Percentiles rank a stretch among this genome's conserved stretches.
These are phyloP conservation scores for Hydractinia echinata DNA, from an alignment of 30 jellyfish, hydroid and myxozoan species.

Conservation along the genomic window DNA sequence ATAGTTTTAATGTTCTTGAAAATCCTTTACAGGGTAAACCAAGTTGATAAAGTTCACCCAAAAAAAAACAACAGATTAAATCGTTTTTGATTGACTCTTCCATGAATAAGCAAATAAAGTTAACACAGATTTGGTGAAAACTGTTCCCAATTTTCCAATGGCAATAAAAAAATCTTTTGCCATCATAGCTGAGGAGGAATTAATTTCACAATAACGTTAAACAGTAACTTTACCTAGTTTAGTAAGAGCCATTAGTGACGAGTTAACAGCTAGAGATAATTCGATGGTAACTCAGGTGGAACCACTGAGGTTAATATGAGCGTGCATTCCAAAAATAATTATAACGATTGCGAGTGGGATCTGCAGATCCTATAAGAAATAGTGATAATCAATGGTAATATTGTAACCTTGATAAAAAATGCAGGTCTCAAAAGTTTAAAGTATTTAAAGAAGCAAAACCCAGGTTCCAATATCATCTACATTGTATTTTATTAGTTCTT, in stretches of 20 bases:
- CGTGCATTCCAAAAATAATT: constrained; percentile 92
- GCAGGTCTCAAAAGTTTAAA: neutral
- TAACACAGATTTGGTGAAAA: too few relatives aligned
- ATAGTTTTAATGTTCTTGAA: too few relatives aligned
- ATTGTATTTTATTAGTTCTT: too few relatives aligned
- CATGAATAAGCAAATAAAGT: too few relatives aligned
- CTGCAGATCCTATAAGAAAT: constrained; percentile 67
- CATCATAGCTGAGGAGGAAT: neutral
- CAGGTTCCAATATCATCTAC: too few relatives aligned
- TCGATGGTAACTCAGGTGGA: constrained; percentile 98
- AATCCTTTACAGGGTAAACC: too few relatives aligned
- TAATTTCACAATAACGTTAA: neutral
- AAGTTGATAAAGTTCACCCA: too few relatives aligned
- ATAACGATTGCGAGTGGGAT: constrained; percentile 86
- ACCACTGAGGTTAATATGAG: constrained; percentile 93
- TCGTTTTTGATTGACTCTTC: neutral
- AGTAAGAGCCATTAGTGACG: constrained; percentile 86
- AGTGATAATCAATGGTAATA: too few relatives aligned
- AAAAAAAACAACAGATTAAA: neutral
- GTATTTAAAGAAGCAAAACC: too few relatives aligned
- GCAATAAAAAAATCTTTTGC: neutral
- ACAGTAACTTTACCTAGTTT: constrained; percentile 58
- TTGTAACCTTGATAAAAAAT: neutral
- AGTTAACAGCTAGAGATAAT: constrained; percentile 89
- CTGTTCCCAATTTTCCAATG: neutral